Evolutionary conservation across 2,797 vertebrate species (phyloP).

Genomic region (Caiman crocodilus): DNA sequence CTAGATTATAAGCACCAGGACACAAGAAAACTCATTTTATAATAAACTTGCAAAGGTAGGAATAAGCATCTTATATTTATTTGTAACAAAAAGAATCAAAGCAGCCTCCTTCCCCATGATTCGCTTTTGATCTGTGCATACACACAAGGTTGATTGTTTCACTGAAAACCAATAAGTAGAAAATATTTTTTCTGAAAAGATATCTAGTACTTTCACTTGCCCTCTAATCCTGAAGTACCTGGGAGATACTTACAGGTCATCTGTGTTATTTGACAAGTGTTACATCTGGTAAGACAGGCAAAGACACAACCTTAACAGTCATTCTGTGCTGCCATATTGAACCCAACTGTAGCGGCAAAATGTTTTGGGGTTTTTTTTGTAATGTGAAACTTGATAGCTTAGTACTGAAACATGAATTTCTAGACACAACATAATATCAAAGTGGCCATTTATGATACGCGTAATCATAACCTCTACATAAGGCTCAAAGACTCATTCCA

Average conservation of each 20-base stretch:
- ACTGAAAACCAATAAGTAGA: constrained; percentile 88
- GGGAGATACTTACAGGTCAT: constrained; percentile 87
- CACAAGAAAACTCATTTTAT: constrained; percentile 33
- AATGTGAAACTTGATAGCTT: constrained; percentile 87
- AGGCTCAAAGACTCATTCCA: constrained; percentile 67
- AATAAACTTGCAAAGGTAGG: constrained; percentile 69
- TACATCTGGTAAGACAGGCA: constrained; percentile 85
- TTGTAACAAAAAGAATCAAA: constrained; percentile 63
- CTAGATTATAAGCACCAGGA: constrained; percentile 33
- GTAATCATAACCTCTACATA: constrained; percentile 75
- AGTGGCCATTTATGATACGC: constrained; percentile 73
- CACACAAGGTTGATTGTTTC: constrained; percentile 88
- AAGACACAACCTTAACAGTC: constrained; percentile 90
- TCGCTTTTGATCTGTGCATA: constrained; percentile 64
- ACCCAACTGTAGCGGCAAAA: constrained; percentile 86
- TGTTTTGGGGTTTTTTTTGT: constrained; percentile 81
- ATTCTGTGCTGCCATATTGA: constrained; percentile 88
- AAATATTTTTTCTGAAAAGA: constrained; percentile 84
- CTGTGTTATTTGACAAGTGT: constrained; percentile 89
- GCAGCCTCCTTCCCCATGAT: background rate
- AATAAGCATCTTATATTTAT: constrained; percentile 44
- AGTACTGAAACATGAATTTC: constrained; percentile 81
- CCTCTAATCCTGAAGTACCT: constrained; percentile 86
- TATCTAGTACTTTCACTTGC: constrained; percentile 85
- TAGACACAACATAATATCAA: constrained; percentile 81